Base-by-base conservation (phyloP, 2,888 invertebrate genomes). In the Desoria tigrina region DNA sequence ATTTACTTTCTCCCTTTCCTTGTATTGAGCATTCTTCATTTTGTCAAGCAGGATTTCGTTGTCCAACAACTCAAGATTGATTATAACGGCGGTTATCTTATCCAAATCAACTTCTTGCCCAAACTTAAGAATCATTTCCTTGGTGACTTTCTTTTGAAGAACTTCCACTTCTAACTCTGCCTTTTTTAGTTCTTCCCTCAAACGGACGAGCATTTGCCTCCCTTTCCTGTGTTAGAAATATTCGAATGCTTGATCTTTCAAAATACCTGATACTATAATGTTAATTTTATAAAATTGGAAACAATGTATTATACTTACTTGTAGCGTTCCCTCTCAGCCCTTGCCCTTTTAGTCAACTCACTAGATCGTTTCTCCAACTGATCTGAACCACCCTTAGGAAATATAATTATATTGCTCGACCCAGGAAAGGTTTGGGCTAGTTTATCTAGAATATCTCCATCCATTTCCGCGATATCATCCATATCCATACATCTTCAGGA, bases 401-500 rank as follows among this genome's bases (percentile, higher is more conserved):
- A 74, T 7, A 74, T 60, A 9, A 76, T 53, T 7, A 74, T 50
- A 18, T 74, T 73, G 23, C 67, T 65, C 11, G 65, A 50, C 18
- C 70, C 68, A 14, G 74, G 75, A 49, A 73, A 73, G 21, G 68
- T 66, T 26, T 60, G 58, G 7, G 63, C 63, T 42, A 75, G 62
- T 26, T 69, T 68, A 0, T 72, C 63, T 28, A 69, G 57, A 4
- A 71, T 56, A 1, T 60, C 63, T 24, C 69, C 73, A 21, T 59
- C 57, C 4, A 37, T 50, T 2, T 67, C 66, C 21, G 66, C 68
- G 11, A 69, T 59, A 54, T 74, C 71, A 14, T 71, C 73, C 50
- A 74, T 72, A n/a, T 76, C 76, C 37, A 74, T 59, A 53, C 76
- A 76, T 23, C 71, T 75, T 14, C 14, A n/a, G n/a, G n/a, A n/a